Conservation (phyloP, 2,888 invertebrate species). For the Gnatocerus cornutus region DNA sequence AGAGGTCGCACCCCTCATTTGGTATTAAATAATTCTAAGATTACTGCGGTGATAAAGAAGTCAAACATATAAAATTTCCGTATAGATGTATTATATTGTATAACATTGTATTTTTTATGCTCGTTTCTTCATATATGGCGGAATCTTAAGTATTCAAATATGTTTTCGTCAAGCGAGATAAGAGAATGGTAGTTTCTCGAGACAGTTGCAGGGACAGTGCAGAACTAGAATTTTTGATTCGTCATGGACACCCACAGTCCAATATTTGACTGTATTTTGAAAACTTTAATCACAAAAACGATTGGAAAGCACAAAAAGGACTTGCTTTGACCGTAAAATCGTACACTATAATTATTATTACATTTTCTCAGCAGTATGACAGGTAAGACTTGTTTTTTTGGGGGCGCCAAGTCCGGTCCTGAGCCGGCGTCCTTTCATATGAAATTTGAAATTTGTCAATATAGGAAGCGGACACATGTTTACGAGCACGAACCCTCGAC, state of each 20-base stretch:
- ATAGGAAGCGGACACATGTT: slow-evolving; percentile 65
- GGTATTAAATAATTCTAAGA: slow-evolving; percentile 31
- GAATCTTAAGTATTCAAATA: slow-evolving; percentile 35
- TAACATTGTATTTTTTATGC: slow-evolving; percentile 36
- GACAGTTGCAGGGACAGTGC: slow-evolving; percentile 20
- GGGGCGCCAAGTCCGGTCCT: slow-evolving; percentile 14
- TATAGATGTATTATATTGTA: slow-evolving; percentile 20
- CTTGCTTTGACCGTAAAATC: no score
- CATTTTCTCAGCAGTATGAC: no score
- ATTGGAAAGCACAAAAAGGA: not conserved
- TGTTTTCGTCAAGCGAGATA: slow-evolving; percentile 31
- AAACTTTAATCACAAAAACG: not conserved
- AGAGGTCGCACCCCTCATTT: slow-evolving; percentile 24
- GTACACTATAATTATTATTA: not conserved
- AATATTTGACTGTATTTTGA: not conserved
- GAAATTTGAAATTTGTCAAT: slow-evolving; percentile 64
- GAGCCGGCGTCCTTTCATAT: slow-evolving; percentile 48
- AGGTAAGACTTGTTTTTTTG: no score
- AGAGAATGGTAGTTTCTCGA: slow-evolving; percentile 20
- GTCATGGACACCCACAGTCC: not conserved
- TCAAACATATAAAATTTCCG: slow-evolving; percentile 36
- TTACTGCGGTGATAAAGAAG: slow-evolving; percentile 37
- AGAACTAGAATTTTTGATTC: slow-evolving; percentile 2
- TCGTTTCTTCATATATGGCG: slow-evolving; percentile 19
- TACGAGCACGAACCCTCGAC: slow-evolving; percentile 64